Evolutionary conservation across 2,888 invertebrate genomes (phyloP), one percentile per base, ranked within the genome.

Genomic region (Megalurothrips usitatus): DNA sequence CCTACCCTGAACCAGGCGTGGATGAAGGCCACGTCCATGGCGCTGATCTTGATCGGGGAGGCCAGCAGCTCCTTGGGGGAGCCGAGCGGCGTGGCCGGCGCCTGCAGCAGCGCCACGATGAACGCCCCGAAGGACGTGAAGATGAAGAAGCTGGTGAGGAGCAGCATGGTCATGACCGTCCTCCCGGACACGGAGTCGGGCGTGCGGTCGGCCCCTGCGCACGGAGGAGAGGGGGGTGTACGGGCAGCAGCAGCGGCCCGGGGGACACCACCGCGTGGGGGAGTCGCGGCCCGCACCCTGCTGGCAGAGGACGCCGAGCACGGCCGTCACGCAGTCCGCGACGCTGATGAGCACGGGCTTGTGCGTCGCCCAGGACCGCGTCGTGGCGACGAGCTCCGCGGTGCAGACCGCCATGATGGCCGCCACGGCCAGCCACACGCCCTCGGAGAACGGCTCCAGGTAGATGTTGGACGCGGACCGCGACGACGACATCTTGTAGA

Each of bases 51-150:
- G 78, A 83, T 63, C 8, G 83, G 82, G 34, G 82, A 83, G 49
- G 75, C 79, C 34, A 81, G 68, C 26, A 83, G 82, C 48, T 83
- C 83, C 3, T 68, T 63, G 14, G 83, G 79, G 0, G 82, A 80
- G 47, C 49, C 26, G 63, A 83, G 82, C 68, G 82, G 81, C 47
- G 79, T 58, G 79, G 83, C 82, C 47, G 83, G 83, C 28, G 83
- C 82, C 81, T 83, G 83, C 58, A 83, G 83, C 28, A 83, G 80
- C 10, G 83, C 83, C 79, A 83, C 83, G 68, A 83, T 83, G 78
- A 83, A 83, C 10, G 83, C 83, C 17, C 83, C 82, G 81, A 82
- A 83, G 26, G 83, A 83, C 14, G 83, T 83, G 82, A 83, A 83
- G 26, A 83, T 80, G 82, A 83, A 83, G 19, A 83, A 79, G 26